phyloP scores from a whole-genome alignment of 2,113 vertebrate genomes.

The Ceratotherium simum region DNA sequence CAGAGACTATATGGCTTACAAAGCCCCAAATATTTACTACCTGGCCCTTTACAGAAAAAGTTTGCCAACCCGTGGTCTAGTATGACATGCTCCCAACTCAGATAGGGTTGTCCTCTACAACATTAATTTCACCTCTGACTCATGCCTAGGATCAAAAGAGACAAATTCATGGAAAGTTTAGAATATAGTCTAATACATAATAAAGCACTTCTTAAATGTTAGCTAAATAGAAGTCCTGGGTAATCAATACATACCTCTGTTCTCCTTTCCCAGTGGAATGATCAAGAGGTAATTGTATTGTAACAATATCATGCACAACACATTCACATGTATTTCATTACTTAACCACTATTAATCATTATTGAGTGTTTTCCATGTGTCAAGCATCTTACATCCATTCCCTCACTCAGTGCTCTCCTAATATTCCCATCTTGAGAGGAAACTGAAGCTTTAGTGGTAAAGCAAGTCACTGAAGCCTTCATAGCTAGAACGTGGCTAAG shows the following conservation, averaged over 20 bases:
- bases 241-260: neutral
- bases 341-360: neutral
- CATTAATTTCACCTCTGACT: neutral
- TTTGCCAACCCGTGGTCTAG: neutral
- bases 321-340: neutral
- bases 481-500: neutral
- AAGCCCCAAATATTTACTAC: neutral
- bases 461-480: neutral
- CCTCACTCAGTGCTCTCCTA: neutral
- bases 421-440: neutral
- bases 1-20: neutral
- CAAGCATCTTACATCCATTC: neutral
- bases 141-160: neutral
- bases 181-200: neutral
- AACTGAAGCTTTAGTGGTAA: neutral
- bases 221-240: neutral
- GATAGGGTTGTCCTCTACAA: neutral
- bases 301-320: neutral
- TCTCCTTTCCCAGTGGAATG: neutral
- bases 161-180: neutral
- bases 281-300: neutral
- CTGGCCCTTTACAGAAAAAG: neutral
- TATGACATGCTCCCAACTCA: neutral
- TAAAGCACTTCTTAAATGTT: neutral
- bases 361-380: neutral